Base-by-base conservation (phyloP, 1,140 invertebrate genomes). In the Brachionus koreanus region DNA sequence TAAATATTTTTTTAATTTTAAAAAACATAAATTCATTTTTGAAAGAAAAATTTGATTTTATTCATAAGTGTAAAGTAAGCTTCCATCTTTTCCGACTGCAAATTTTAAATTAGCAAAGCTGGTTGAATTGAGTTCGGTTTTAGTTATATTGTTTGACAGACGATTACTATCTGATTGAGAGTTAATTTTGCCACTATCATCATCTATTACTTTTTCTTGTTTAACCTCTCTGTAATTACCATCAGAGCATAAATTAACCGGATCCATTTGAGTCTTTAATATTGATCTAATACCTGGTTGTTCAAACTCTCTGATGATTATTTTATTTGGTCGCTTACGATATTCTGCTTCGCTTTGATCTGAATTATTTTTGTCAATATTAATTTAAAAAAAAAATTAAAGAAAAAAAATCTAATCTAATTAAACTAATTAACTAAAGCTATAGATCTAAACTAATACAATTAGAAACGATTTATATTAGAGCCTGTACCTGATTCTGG, bases 401-500 rank as follows among this genome's bases (percentile, higher is more conserved):
- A 43, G 10, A 43, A 72, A 72, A 72, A 67, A 67, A 33, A 37
- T 46, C 42, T 46, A 46, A 46, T 46, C 19, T 46, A 46, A 33
- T 13, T 29, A 46, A n/a, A 74, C 25, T 74, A 74, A 46, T 74
- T n/a, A n/a, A n/a, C n/a, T n/a, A 46, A 39, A 23, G 19, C 23
- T 29, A 49, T 23, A 46, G 1, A 74, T 23, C 16, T 37, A 69
- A 46, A 13, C 23, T 74, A 74, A 46, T 46, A 46, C 9, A 46
- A 19, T 29, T 74, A 46, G 42, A 74, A 74, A 25, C 69, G 16
- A 46, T 46, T 74, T 49, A 29, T 25, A 46, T 74, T 23, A 74
- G 69, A 74, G 42, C 69, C 42, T 46, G 69, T 74, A 74, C 69
- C 69, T 74, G 69, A 74, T 46, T 74, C 69, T 46, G 39, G 23